Base-by-base conservation (phyloP, 1,140 invertebrate genomes). In the Drosophila ambigua region DNA sequence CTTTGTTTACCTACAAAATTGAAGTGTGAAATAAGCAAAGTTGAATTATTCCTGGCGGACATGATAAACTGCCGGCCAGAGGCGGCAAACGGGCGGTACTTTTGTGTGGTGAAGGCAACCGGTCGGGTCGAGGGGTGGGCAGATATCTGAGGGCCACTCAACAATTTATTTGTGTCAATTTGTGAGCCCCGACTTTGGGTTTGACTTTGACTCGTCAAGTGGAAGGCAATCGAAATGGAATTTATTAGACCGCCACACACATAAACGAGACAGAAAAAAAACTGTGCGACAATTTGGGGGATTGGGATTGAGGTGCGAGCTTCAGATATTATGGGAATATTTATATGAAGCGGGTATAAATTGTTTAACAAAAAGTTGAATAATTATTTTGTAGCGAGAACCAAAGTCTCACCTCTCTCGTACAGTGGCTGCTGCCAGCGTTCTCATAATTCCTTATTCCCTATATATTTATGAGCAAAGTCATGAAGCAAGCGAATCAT, bases 11-110 rank as follows among this genome's bases (percentile, higher is more conserved):
- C 83, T 88, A 88, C 84, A 71, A 88, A 88, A 88, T 88, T 88
- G 83, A 88, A 88, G 83, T 88, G 83, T 88, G 83, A 88, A 88
- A 88, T 88, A 88, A 88, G 83, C 76, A 90, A 84, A 82, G 83
- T 88, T 90, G 73, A 88, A 90, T 85, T 89, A 90, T 85, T 90
- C 89, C 89, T 90, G 88, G 80, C 81, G 88, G 89, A 90, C 81
- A 88, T 90, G 89, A 90, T 90, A 90, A 90, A 90, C 89, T 84
- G 74, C 64, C 60, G 63, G 74, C 63, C 73, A 65, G 48, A 49
- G 76, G 53, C 66, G 44, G 49, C 31, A 43, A 31, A 46, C 5
- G 31, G 26, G 11, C 51, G 28, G 23, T 20, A 1, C 9, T 28
- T 8, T 5, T 20, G 20, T 13, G 20, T 24, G 2, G 26, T 6